Evolutionary conservation across 2,113 vertebrate genomes (phyloP), one percentile per base, ranked within the genome.

Genomic region (Puffinus mauretanicus): DNA sequence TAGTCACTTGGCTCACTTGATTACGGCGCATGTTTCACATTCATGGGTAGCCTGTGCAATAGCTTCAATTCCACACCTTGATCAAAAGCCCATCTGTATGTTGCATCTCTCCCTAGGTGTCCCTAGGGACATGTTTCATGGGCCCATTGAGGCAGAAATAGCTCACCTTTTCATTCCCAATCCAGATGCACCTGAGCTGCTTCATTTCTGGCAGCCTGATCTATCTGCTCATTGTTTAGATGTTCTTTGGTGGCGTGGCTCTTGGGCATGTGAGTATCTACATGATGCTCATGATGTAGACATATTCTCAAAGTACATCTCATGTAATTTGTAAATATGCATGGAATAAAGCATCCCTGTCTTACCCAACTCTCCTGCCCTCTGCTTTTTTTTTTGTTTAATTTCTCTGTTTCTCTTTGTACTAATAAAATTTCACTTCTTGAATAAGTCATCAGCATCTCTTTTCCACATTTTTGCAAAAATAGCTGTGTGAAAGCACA

Each of bases 21-120:
- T 72, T 49, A 54, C 0, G 1, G 62, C 3, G 6, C 0, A 1
- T 9, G 16, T 84, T 93, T 90, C 58, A 54, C 42, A 18, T 47
- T 72, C 13, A 8, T 60, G 42, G 29, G 17, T 77, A 46, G 57
- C 27, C 69, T 58, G 27, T 58, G 47, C n/a, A 25, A 34, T 58
- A 73, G 64, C 17, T 86, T 91, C 66, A 51, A 7, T 42, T 84
- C 18, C 18, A 51, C 38, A 24, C 13, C 29, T 61, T 69, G 13
- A 73, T 82, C 17, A 44, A 57, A 30, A n/a, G 26, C 57, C 57
- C 11, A 24, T 76, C 24, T 72, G 5, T 52, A 11, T 79, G 2
- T 64, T 46, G 6, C n/a, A 38, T 84, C 13, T 67, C 47, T 70
- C 25, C 22, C 17, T 67, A 26, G 24, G 26, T 78, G 36, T 60